phyloP scores from a whole-genome alignment of 2,888 invertebrate species.

The Melipona beecheii region DNA sequence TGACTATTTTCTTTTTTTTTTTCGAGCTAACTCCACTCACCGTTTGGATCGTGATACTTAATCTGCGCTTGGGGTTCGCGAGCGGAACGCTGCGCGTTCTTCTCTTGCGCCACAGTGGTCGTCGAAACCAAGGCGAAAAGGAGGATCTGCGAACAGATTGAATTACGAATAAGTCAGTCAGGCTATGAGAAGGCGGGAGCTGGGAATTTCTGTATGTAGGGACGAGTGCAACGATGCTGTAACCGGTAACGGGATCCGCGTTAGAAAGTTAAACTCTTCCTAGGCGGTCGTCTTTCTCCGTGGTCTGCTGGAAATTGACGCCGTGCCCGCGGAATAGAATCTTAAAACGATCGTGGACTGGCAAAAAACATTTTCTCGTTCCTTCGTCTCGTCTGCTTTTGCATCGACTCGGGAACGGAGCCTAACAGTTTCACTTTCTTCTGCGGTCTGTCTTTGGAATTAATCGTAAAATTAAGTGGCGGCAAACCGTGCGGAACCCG shows the following conservation, averaged over 20 bases:
- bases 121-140: slow-evolving; percentile 69
- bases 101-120: slow-evolving; percentile 64
- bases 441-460: neutral
- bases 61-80: slow-evolving; percentile 76
- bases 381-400: slow-evolving; percentile 16
- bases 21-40: slow-evolving; percentile 65
- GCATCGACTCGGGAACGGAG: neutral
- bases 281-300: slow-evolving; percentile 29
- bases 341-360: slow-evolving; percentile 17
- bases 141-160: slow-evolving; percentile 68
- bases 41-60: slow-evolving; percentile 77
- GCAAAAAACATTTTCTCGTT: slow-evolving; percentile 24
- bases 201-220: neutral
- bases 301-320: slow-evolving; percentile 3
- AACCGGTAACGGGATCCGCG: slow-evolving; percentile 46
- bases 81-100: slow-evolving; percentile 56
- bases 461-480: slow-evolving; percentile 27
- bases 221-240: slow-evolving; percentile 38
- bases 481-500: neutral
- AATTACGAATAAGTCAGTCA: slow-evolving; percentile 20
- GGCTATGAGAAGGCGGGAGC: slow-evolving; percentile 14
- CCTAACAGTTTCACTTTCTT: slow-evolving; percentile 40
- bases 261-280: slow-evolving; percentile 54
- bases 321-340: slow-evolving; percentile 33
- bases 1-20: too few species aligned